These are phyloP conservation scores for Cairina moschata DNA, from an alignment of 2,113 vertebrate genomes.

Conservation along the genomic window DNA sequence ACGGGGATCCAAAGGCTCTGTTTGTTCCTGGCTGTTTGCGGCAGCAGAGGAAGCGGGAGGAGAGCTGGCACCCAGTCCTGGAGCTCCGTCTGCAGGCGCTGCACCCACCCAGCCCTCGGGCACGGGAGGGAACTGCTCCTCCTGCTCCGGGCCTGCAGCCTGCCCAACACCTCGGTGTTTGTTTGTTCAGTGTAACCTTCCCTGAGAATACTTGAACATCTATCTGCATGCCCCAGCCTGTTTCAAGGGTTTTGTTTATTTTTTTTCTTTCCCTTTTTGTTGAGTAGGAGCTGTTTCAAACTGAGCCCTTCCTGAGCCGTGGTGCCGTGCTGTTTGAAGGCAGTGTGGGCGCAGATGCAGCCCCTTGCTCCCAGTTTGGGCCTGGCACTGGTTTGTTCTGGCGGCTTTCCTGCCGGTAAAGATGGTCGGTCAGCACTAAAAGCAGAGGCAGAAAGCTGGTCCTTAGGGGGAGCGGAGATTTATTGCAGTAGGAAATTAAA, in stretches of 20 bases:
- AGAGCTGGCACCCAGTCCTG: background rate
- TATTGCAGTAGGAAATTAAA: constrained; percentile 3
- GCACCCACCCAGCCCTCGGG: background rate
- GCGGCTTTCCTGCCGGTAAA: background rate
- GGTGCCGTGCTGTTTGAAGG: background rate
- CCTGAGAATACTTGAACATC: background rate
- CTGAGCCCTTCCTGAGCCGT: background rate
- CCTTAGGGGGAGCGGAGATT: background rate
- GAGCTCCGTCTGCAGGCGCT: background rate
- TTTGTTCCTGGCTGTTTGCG: background rate
- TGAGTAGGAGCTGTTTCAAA: background rate
- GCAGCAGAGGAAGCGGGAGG: background rate
- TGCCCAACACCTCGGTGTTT: background rate
- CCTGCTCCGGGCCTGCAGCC: background rate
- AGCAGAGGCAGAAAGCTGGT: background rate
- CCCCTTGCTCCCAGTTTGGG: background rate
- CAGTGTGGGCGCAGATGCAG: background rate
- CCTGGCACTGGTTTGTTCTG: background rate
- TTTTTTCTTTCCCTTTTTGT: background rate
- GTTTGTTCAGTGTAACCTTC: background rate
- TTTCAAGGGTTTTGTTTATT: background rate
- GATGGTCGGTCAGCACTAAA: background rate
- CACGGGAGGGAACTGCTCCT: background rate
- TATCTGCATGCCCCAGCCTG: background rate
- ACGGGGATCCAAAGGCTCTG: constrained; percentile 24